Evolutionary conservation across 2,797 vertebrate species (phyloP).

Genomic region (Psittacula echo): DNA sequence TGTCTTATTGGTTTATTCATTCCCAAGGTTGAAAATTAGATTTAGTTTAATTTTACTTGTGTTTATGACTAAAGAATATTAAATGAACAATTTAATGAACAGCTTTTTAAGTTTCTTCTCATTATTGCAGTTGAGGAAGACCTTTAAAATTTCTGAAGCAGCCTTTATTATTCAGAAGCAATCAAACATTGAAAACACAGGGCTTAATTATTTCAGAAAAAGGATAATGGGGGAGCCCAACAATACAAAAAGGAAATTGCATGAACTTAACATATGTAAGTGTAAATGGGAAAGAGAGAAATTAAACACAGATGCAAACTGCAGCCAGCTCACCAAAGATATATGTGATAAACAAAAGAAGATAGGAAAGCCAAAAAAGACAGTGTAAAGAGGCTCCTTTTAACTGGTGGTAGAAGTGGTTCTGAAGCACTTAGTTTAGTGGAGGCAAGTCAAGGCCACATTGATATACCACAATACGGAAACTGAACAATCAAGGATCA

Average conservation of each 20-base stretch:
- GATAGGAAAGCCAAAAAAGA: background rate
- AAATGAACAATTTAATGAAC: background rate
- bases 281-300: background rate
- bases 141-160: conserved; percentile 13
- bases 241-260: background rate
- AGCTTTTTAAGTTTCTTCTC: conserved; percentile 6
- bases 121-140: background rate
- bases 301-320: background rate
- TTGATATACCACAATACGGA: background rate
- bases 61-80: conserved; percentile 16
- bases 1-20: background rate
- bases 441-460: background rate
- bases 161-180: conserved; percentile 16
- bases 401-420: background rate
- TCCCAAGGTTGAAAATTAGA: background rate
- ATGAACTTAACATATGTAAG: background rate
- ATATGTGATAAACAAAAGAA: background rate
- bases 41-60: conserved; percentile 15
- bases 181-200: background rate
- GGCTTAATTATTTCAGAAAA: conserved; percentile 22
- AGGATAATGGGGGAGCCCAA: background rate
- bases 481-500: background rate
- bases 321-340: background rate
- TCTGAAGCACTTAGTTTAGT: background rate
- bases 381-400: background rate